Evolutionary conservation across 2,113 vertebrate genomes (phyloP), one percentile per base, ranked within the genome.

Genomic region (Notarius lentiginosus): DNA sequence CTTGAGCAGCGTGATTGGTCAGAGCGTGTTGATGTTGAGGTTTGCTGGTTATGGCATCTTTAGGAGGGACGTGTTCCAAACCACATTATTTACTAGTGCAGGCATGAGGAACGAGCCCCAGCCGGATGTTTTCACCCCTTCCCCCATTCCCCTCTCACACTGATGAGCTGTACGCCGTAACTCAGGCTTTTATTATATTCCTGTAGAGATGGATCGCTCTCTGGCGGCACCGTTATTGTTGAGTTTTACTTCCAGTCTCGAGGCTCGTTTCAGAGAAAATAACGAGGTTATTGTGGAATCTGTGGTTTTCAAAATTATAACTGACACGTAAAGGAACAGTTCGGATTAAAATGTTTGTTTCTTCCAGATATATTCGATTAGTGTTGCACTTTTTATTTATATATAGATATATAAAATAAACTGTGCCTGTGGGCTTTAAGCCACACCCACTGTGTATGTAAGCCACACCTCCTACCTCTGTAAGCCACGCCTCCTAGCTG

Each of bases 41-140:
- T 66, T 88, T 83, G 79, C 49, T 63, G 86, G 65, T 89, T 82
- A 87, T 87, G 76, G 83, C 68, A 77, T 89, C 88, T 87, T 87
- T 85, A 89, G 77, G 58, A 22, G 80, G 82, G 60, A 9, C 22
- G 22, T 24, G 60, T 63, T 63, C 60, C 22, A 63, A 24, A 24
- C 7, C 60, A 9, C 20, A 8, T 63, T 9, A 24, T 63, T 63
- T 63, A 9, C 20, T 24, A 5, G 60, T 1, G 1, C 60, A 63
- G 60, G 60, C 76, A 55, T 87, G 88, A 87, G 86, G 86, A 85
- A 87, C 85, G 86, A 87, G 85, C 72, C 80, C 24, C 73, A 75
- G 85, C 81, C 85, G 72, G 79, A 61, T 30, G 84, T 72, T 60
- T 60, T 20, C 79, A 15, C 79, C 84, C 51, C 75, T 80, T 17